Conservation (phyloP, 2,797 vertebrate species). For the Muscicapa comitata region DNA sequence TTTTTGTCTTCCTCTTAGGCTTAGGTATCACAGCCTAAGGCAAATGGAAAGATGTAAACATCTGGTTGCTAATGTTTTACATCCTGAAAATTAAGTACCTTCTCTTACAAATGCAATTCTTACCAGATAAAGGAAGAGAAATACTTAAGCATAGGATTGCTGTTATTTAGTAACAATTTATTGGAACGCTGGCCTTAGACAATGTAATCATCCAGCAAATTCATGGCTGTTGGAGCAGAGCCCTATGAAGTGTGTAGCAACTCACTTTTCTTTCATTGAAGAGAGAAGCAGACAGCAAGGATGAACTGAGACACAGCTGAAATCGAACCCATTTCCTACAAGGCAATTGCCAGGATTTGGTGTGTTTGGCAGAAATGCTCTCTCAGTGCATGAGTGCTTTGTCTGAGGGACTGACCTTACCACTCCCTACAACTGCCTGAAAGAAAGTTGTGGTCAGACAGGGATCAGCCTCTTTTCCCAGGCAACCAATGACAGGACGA, state of each 20-base stretch:
- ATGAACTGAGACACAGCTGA: not conserved
- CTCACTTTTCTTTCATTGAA: not conserved
- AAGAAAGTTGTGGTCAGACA: not conserved
- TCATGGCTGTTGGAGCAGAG: not conserved
- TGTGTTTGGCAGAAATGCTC: not conserved
- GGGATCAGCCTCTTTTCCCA: not conserved
- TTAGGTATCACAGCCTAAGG: not conserved
- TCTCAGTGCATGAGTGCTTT: not conserved
- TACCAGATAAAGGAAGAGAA: not conserved
- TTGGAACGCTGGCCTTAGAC: not conserved
- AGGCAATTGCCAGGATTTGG: not conserved
- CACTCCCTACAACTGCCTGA: not conserved
- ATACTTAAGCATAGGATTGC: not conserved
- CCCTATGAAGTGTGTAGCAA: not conserved
- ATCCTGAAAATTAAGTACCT: not conserved
- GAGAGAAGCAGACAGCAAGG: not conserved
- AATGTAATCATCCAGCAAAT: not conserved
- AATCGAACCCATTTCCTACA: not conserved
- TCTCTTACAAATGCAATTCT: not conserved
- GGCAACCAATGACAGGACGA: not conserved
- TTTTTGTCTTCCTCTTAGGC: not conserved
- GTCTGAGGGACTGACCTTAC: not conserved
- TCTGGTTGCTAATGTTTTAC: not conserved
- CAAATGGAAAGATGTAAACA: not conserved
- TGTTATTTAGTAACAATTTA: not conserved